Evolutionary conservation across 1,140 invertebrate genomes (phyloP).

Genomic region (Temnothorax curvispinosus): DNA sequence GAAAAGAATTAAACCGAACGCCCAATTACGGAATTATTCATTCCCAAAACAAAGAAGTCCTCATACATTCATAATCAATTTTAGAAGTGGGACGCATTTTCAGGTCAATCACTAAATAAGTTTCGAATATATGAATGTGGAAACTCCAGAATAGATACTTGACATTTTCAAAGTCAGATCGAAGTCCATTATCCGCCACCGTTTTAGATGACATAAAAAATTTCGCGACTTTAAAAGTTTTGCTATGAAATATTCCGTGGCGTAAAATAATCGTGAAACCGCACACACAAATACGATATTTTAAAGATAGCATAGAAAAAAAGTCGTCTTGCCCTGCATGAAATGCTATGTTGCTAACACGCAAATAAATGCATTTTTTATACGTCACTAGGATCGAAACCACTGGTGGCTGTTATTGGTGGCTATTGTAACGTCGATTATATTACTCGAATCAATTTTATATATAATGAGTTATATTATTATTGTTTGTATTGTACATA

Average conservation of each 20-base stretch:
- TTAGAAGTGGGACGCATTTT: neutral
- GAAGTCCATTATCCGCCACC: neutral
- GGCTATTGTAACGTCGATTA: neutral
- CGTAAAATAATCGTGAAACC: neutral
- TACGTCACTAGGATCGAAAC: neutral
- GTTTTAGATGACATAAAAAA: neutral
- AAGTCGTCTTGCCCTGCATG: neutral
- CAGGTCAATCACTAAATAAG: neutral
- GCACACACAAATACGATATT: neutral
- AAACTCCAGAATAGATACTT: neutral
- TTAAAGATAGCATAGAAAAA: neutral
- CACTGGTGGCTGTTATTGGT: neutral
- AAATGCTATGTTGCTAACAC: neutral
- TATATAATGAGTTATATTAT: neutral
- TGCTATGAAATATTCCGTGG: neutral
- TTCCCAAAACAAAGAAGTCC: neutral
- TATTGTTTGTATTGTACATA: neutral
- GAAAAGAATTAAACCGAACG: neutral
- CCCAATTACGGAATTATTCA: neutral
- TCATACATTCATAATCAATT: neutral
- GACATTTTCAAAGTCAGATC: neutral
- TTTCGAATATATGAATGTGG: neutral
- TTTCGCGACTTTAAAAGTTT: neutral
- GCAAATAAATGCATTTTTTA: slow-evolving; percentile 8
- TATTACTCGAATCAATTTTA: neutral